Base-by-base conservation (phyloP, 2,888 invertebrate species). In the Gasteruption jaculator region DNA sequence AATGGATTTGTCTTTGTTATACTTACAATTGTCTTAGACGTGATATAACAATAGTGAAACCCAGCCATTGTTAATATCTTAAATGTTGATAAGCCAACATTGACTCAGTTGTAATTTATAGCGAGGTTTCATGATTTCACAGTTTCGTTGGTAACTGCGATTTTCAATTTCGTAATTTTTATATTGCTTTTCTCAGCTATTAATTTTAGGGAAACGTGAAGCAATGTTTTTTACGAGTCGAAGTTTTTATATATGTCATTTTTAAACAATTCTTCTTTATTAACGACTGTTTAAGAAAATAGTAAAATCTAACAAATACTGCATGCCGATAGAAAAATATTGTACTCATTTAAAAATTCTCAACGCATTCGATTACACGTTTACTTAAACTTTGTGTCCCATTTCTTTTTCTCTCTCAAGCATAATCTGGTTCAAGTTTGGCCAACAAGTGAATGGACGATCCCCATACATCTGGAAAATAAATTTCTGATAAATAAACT, bases 401-500 rank as follows among this genome's bases (percentile, higher is more conserved):
- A 4, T 19, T 15, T 38, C 11, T n/a, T 32, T 30, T 38, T 53
- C 46, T 12, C 35, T 33, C 6, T 4, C 12, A 14, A 35, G 31
- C 53, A 59, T 48, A 11, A 31, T 25, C 4, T 48, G 29, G 38
- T 45, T 56, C 29, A 64, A 64, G 6, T 46, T 41, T 1, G 55
- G 50, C 61, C 65, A 67, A 8, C 38, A 43, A 1, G 53, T 20
- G 7, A 64, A 40, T 1, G 55, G 36, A 12, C 47, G 50, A 2
- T 47, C 45, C 10, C 42, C 41, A 38, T 59, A 64, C 10, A 66
- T 44, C 66, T 67, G 46, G 8, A 50, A 45, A 16, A 29, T 32
- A 38, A 32, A 19, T 2, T 16, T 24, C 18, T 15, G 2, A 36
- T 32, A 21, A 8, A 19, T 15, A 5, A 16, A 43, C 16, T 22